Evolutionary conservation across 2,888 invertebrate genomes (phyloP), one percentile per base, ranked within the genome.

Genomic region (Pseudoips prasinana): DNA sequence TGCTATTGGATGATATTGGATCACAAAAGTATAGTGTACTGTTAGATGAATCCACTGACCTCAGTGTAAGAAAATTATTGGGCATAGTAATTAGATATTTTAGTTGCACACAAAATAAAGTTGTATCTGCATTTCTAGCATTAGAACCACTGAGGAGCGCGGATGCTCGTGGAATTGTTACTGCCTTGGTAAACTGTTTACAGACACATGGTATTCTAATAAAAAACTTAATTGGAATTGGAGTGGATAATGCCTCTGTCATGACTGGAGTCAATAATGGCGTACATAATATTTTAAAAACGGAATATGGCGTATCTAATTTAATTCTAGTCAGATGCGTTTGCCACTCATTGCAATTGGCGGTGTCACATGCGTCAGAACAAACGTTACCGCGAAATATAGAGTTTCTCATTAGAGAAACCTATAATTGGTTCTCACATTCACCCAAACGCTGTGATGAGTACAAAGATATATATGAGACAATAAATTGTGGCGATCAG

Each of bases 241-340:
- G 63, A 1, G 55, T 57, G 0, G 65, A 68, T 17, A 72, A 69
- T 47, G 72, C 69, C 0, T 42, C 60, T 3, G 64, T 63, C 0
- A 65, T 70, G 69, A 61, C 53, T 7, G 63, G 69, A 0, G 11
- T 36, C 1, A 49, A 63, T 33, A 60, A 63, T 28, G 44, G 66
- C n/a, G 61, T 73, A 2, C 25, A 51, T 28, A 28, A 9, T 27
- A 48, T 57, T 3, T 29, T 67, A 7, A 55, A 62, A 45, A 47
- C 27, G 8, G 36, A 53, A 29, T 32, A 52, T 34, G 22, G 34
- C 8, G 9, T 59, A 11, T 43, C 44, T 2, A 41, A 60, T 39
- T 44, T 68, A n/a, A 46, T 67, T 28, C 33, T 63, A 0, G 32
- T 57, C 1, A 28, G 46, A 39, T 56, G 56, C 33, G 22, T 44